Conservation (phyloP, 2,113 vertebrate genomes). For the Nothocercus nigrocapillus region DNA sequence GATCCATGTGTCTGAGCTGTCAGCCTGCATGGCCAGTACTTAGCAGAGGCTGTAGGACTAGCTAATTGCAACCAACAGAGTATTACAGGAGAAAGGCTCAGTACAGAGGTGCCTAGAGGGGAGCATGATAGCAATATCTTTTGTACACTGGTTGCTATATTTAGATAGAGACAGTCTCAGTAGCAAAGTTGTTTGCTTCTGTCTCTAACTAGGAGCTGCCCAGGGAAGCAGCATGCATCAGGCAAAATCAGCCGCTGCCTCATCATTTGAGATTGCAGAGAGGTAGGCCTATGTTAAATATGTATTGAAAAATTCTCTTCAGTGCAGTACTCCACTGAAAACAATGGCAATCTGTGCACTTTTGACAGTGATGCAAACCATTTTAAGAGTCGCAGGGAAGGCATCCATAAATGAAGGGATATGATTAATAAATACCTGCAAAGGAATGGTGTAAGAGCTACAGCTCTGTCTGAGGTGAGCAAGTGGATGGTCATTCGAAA, state of each 20-base stretch:
- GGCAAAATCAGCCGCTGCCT: not conserved
- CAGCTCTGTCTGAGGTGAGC: not conserved
- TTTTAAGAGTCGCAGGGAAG: not conserved
- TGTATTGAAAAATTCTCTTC: not conserved
- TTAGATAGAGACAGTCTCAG: not conserved
- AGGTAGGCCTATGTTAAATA: not conserved
- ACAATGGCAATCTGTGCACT: not conserved
- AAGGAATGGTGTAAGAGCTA: not conserved
- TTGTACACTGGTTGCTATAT: not conserved
- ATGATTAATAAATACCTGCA: not conserved
- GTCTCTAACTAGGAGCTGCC: not conserved
- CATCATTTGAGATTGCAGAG: not conserved
- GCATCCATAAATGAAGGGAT: not conserved
- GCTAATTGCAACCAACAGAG: not conserved
- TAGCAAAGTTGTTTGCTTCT: not conserved
- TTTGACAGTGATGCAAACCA: not conserved
- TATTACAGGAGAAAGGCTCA: not conserved
- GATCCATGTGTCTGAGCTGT: fast-evolving
- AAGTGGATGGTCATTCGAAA: not conserved
- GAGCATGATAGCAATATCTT: not conserved
- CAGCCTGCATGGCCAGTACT: fast-evolving
- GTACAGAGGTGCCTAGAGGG: not conserved
- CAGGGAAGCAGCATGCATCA: not conserved
- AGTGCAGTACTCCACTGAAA: not conserved
- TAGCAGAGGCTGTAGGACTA: not conserved